Percentiles rank a stretch among this genome's conserved stretches.
phyloP scores from a whole-genome alignment of 2,113 vertebrate species.

The Chinchilla lanigera region DNA sequence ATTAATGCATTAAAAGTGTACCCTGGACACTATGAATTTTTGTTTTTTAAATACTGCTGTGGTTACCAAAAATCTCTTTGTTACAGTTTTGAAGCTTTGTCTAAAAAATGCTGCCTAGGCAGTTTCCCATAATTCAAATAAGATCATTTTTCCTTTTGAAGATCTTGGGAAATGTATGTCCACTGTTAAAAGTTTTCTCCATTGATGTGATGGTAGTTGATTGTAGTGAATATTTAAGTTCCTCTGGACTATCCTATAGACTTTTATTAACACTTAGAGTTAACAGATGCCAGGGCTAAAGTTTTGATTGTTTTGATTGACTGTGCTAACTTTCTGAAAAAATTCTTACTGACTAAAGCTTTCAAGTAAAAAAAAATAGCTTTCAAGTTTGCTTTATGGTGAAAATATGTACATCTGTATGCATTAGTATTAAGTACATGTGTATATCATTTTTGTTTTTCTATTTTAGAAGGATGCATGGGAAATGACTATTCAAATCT shows the following conservation, averaged over 20 bases:
- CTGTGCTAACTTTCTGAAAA: constrained; percentile 62
- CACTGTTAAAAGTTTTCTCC: constrained; percentile 43
- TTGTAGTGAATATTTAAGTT: constrained; percentile 63
- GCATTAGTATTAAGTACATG: background rate
- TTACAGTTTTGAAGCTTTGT: constrained; percentile 74
- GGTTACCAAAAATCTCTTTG: constrained; percentile 74
- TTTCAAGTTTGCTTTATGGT: constrained; percentile 54
- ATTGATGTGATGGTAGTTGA: constrained; percentile 38
- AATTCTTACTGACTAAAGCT: constrained; percentile 54
- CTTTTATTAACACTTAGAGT: constrained; percentile 61
- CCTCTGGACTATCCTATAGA: background rate
- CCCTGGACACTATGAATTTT: constrained; percentile 22
- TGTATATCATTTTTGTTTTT: constrained; percentile 62
- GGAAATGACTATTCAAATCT: constrained; percentile 72
- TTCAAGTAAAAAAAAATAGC: constrained; percentile 9
- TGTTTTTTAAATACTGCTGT: constrained; percentile 57
- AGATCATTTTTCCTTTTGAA: constrained; percentile 64
- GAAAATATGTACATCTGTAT: constrained; percentile 16
- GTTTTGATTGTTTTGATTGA: constrained; percentile 71
- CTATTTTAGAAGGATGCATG: constrained; percentile 42
- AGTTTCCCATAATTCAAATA: constrained; percentile 65
- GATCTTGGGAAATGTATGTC: constrained; percentile 47
- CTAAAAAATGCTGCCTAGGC: constrained; percentile 65
- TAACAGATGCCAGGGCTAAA: constrained; percentile 69
- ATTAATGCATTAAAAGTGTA: constrained; percentile 34